These are phyloP conservation scores for Scaptodrosophila lebanonensis DNA, from an alignment of 1,140 invertebrate species.

Conservation along the genomic window DNA sequence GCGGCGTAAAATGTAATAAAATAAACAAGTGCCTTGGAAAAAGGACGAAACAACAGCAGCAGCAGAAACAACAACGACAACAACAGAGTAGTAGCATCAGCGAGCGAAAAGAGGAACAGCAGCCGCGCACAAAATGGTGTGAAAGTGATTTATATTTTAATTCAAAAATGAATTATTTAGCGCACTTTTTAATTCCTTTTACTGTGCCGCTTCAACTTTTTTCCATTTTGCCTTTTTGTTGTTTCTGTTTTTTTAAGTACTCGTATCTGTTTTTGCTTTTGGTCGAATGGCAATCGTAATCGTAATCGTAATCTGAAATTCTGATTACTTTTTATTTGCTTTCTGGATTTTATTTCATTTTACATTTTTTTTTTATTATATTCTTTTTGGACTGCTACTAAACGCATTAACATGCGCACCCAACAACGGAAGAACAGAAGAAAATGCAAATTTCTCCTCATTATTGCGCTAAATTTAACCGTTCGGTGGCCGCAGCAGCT, in stretches of 20 bases:
- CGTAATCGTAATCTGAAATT: constrained; percentile 60
- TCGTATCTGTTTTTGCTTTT: too few relatives aligned
- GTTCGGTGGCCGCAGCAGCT: too few relatives aligned
- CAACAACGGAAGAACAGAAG: constrained; percentile 36
- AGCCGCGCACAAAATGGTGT: constrained; percentile 65
- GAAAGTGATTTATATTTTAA: constrained; percentile 77
- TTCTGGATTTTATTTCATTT: constrained; percentile 70
- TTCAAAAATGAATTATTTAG: constrained; percentile 77
- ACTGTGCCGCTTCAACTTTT: constrained; percentile 8
- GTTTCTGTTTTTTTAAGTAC: constrained; percentile 6
- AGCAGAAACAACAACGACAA: constrained; percentile 20
- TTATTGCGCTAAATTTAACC: constrained; percentile 68
- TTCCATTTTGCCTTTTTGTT: constrained; percentile 28
- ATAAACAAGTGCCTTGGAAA: constrained; percentile 67
- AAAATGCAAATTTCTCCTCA: constrained; percentile 64
- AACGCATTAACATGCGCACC: constrained; percentile 5
- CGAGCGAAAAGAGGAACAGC: constrained; percentile 1
- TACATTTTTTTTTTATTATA: neutral
- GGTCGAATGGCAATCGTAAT: too few relatives aligned
- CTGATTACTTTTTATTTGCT: constrained; percentile 71
- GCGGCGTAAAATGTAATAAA: constrained; percentile 58
- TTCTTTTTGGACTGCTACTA: neutral
- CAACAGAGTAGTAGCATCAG: constrained; percentile 11
- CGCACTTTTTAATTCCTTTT: constrained; percentile 72
- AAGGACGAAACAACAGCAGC: constrained; percentile 30